Evolutionary conservation across 2,797 vertebrate genomes (phyloP).

Genomic region (Arnoldichthys spilopterus): DNA sequence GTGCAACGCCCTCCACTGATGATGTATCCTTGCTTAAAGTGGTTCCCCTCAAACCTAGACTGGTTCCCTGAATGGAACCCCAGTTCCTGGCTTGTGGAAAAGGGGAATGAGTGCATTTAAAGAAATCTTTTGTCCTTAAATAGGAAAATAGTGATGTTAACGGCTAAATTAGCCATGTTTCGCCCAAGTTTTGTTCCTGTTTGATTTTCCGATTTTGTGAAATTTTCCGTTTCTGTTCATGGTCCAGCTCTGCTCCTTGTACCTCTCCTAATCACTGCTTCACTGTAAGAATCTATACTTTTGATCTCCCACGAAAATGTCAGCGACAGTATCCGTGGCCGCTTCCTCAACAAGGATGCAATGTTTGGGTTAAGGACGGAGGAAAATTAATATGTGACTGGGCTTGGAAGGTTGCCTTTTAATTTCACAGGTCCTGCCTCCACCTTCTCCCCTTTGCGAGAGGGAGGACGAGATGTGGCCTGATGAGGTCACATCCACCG

Average conservation of each 20-base stretch:
- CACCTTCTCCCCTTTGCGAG: constrained; percentile 42
- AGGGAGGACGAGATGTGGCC: constrained; percentile 51
- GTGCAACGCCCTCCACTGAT: no score
- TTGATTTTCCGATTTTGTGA: no score
- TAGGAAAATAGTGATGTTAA: no score
- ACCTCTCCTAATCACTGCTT: constrained; percentile 4
- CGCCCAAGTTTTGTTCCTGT: not conserved
- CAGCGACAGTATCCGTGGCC: constrained; percentile 26
- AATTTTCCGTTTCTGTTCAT: not conserved
- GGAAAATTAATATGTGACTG: constrained; percentile 52
- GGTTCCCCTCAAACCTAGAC: no score
- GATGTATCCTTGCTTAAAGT: no score
- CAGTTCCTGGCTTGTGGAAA: no score
- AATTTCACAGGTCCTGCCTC: constrained; percentile 58
- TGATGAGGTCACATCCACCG: constrained; percentile 58
- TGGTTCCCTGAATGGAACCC: no score
- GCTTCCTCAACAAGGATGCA: constrained; percentile 47
- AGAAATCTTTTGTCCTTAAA: no score
- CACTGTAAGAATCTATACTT: constrained; percentile 14
- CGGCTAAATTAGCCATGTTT: no score
- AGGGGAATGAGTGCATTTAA: no score
- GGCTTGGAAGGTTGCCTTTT: constrained; percentile 51
- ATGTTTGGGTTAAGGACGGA: constrained; percentile 48
- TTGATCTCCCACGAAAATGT: constrained; percentile 9
- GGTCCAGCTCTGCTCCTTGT: not conserved